A percentile compares a stretch with the other conserved stretches of the same genome.
Evolutionary conservation across 2,888 invertebrate genomes (phyloP).

Genomic region (Smittia aterrima): DNA sequence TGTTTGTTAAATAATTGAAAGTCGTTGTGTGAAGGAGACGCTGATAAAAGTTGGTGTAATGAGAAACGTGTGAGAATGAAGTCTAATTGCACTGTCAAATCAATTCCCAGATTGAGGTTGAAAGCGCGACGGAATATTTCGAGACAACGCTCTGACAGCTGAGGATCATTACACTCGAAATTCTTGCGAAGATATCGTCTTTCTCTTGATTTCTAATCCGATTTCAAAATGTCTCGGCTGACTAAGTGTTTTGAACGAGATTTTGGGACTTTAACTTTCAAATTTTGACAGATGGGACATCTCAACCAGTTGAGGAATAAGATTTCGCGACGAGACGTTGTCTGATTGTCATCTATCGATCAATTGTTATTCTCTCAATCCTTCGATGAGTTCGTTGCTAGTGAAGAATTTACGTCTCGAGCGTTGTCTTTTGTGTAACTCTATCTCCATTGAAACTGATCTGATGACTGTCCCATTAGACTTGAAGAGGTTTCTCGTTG

Average conservation of each 20-base stretch:
- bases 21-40: neutral
- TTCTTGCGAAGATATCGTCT: neutral
- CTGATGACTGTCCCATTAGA: constrained; percentile 11
- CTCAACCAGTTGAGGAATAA: neutral
- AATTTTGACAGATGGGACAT: constrained; percentile 34
- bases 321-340: neutral
- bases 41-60: neutral
- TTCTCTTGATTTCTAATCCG: neutral
- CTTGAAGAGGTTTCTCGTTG: neutral
- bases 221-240: neutral
- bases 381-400: too few species aligned
- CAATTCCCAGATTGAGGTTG: neutral
- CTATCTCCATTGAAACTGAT: neutral
- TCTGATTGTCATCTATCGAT: too few species aligned
- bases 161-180: constrained; percentile 9
- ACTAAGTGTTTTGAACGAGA: neutral
- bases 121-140: neutral
- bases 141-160: neutral
- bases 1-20: neutral
- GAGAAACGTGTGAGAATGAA: constrained; percentile 3
- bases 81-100: constrained; percentile 11
- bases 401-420: constrained; percentile 5
- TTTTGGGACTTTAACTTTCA: neutral
- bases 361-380: too few species aligned
- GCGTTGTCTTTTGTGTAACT: neutral